phyloP scores from a whole-genome alignment of 2,888 invertebrate genomes.

The Muscina levida region DNA sequence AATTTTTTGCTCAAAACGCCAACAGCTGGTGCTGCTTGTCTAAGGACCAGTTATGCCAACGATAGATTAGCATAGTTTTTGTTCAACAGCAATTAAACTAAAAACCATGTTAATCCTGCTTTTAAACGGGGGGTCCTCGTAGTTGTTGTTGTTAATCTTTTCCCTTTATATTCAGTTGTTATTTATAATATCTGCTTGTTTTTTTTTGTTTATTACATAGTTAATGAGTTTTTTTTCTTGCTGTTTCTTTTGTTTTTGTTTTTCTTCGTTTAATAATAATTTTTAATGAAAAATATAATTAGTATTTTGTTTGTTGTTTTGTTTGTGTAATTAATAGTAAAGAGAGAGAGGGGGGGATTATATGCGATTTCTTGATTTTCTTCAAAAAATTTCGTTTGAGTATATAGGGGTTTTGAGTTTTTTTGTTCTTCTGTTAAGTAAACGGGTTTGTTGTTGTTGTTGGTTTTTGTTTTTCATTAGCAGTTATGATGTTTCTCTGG shows the following conservation, averaged over 20 bases:
- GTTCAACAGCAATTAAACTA: not conserved
- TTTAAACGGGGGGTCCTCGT: not conserved
- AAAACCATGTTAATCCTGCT: too few relatives aligned
- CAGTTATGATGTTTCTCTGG: conserved; percentile 51
- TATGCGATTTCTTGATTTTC: conserved; percentile 51
- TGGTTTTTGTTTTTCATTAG: conserved; percentile 50
- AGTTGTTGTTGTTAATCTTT: not conserved
- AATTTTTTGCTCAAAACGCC: conserved; percentile 4
- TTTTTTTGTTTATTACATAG: conserved; percentile 31
- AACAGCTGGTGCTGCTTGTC: not conserved
- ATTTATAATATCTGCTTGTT: conserved; percentile 32
- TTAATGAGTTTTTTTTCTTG: conserved; percentile 42
- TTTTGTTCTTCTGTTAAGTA: conserved; percentile 46
- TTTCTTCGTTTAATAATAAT: conserved; percentile 55
- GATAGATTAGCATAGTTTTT: conserved; percentile 47
- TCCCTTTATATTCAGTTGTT: not conserved
- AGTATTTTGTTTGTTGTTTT: conserved; percentile 44
- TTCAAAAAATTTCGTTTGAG: conserved; percentile 1
- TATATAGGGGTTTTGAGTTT: conserved; percentile 23
- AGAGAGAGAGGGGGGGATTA: conserved; percentile 60
- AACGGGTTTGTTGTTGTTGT: too few relatives aligned
- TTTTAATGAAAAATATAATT: conserved; percentile 62
- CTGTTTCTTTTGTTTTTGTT: conserved; percentile 38
- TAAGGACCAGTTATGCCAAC: too few relatives aligned
- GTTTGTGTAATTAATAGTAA: conserved; percentile 55